Percentiles rank a stretch among this genome's conserved stretches.
Evolutionary conservation across 2,797 vertebrate species (phyloP).

Genomic region (Acrossocheilus fasciatus): DNA sequence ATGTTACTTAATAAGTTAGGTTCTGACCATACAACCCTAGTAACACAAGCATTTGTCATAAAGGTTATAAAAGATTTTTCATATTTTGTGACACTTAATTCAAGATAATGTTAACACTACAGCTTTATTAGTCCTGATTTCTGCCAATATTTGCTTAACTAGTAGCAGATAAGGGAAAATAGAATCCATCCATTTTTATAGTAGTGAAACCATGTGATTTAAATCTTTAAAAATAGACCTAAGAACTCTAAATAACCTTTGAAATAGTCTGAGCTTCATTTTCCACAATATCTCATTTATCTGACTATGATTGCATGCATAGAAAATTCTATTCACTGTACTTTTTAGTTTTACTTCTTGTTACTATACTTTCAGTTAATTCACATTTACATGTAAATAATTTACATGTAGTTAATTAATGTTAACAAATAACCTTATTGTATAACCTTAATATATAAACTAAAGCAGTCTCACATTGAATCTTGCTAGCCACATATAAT

Average conservation of each 20-base stretch:
- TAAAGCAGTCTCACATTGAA: background rate
- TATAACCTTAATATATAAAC: background rate
- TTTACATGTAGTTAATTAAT: background rate
- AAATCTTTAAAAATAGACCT: background rate
- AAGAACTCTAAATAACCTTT: background rate
- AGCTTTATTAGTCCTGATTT: background rate
- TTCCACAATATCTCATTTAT: background rate
- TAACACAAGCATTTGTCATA: background rate
- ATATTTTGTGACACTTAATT: slow-evolving; percentile 4
- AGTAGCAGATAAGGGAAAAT: background rate
- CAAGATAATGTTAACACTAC: slow-evolving; percentile 1
- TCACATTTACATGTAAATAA: background rate
- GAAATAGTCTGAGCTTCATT: background rate
- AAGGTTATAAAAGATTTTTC: background rate
- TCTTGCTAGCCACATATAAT: background rate
- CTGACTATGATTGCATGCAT: background rate
- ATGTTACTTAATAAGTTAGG: background rate
- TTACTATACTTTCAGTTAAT: background rate
- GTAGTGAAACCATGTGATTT: background rate
- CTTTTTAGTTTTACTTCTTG: background rate
- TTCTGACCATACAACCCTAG: background rate
- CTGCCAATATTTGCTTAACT: background rate
- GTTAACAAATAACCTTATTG: background rate
- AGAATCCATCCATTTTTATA: background rate
- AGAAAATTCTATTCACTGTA: background rate